Evolutionary conservation across 2,888 invertebrate genomes (phyloP), one percentile per base, ranked within the genome.

Genomic region (Bhutanitis thaidina): DNA sequence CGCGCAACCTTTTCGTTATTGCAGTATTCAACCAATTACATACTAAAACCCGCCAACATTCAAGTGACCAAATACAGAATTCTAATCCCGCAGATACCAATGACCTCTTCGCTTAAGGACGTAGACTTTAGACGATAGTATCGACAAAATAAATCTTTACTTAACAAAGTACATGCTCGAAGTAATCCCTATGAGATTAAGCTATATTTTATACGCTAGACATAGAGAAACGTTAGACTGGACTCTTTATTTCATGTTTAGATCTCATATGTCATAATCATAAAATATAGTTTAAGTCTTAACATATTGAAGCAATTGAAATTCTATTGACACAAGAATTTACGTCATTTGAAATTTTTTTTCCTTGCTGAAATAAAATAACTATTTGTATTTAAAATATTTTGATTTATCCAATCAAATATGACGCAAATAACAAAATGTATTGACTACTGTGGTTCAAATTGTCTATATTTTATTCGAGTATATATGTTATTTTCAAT

Each of bases 111-210:
- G 7, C 7, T 15, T 30, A 16, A 14, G 12, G 30, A 29, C 8
- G 40, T 30, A 12, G 15, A 29, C 32, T 41, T 10, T 4, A 14
- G 30, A 30, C n/a, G 30, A 40, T 40, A 13, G 30, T 10, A 40
- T 40, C 30, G 41, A 10, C 15, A n/a, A 43, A 15, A 43, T 43
- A 43, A 43, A 43, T 43, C 34, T 32, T 16, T 32, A 40, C 29
- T 13, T 30, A n/a, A 29, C 43, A 34, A 43, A 43, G 13, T 16
- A 43, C 43, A 43, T 43, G 32, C 15, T 10, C 7, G 16, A 43
- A 34, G 16, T 43, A 12, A 20, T 34, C 20, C 43, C 43, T 34
- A 20, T 15, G 43, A 43, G 43, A 15, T 34, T 16, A 14, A 20
- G 20, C 32, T 1, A 43, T 43, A 34, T 32, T 32, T 32, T 43